phyloP scores from a whole-genome alignment of 1,140 invertebrate species.

The Diachasma alloeum region DNA sequence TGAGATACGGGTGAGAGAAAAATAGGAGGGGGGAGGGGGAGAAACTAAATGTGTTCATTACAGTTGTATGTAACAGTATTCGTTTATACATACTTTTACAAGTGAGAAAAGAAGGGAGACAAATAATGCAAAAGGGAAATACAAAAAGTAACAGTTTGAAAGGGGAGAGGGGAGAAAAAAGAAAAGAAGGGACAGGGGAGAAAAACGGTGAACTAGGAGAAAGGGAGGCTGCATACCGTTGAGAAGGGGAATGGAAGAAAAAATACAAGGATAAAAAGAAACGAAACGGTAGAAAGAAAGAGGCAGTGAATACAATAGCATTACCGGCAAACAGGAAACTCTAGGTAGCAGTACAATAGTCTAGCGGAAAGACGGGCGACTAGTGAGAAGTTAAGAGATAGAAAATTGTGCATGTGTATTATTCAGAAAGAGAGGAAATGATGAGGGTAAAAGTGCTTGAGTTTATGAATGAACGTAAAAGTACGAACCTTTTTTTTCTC shows the following conservation, averaged over 20 bases:
- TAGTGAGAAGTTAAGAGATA: constrained; percentile 25
- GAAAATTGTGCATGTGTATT: constrained; percentile 3
- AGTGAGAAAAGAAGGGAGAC: constrained; percentile 27
- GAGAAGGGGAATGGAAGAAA: constrained; percentile 9
- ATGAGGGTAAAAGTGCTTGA: constrained; percentile 6
- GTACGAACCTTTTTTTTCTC: not conserved
- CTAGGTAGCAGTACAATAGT: constrained; percentile 33
- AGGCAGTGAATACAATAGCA: constrained; percentile 34
- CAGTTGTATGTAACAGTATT: constrained; percentile 57
- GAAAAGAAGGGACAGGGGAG: not conserved
- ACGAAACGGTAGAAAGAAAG: constrained; percentile 3
- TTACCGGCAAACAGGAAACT: constrained; percentile 35
- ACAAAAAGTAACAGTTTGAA: constrained; percentile 22
- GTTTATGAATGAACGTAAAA: constrained; percentile 13
- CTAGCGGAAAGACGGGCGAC: constrained; percentile 33
- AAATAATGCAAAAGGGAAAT: constrained; percentile 22
- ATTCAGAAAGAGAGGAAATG: constrained; percentile 22
- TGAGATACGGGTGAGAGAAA: constrained; percentile 5
- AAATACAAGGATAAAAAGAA: not conserved
- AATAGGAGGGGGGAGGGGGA: not conserved
- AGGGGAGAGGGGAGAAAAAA: not conserved
- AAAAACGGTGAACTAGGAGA: constrained; percentile 3
- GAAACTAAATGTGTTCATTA: constrained; percentile 58
- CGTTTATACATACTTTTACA: constrained; percentile 48
- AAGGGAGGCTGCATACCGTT: constrained; percentile 16